A percentile compares a stretch with the other conserved stretches of the same genome.
Evolutionary conservation across 2,113 vertebrate genomes (phyloP).

Genomic region (Corythornis cristatus): DNA sequence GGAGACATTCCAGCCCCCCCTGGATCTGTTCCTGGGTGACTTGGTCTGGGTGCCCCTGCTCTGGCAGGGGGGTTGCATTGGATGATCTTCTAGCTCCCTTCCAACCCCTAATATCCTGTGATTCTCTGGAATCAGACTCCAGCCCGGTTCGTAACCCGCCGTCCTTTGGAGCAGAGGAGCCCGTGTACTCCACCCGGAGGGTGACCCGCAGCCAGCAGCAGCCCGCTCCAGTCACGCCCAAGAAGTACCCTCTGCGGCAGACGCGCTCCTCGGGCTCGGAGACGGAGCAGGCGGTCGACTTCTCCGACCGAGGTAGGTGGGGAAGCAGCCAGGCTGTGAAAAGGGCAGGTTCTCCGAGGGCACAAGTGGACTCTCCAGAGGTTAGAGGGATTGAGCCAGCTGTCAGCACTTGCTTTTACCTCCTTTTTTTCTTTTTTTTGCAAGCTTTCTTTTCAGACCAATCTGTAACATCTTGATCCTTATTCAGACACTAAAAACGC

Average conservation of each 20-base stretch:
- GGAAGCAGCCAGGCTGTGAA: background rate
- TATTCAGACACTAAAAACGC: conserved; percentile 86
- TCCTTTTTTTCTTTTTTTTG: background rate
- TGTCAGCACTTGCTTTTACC: background rate
- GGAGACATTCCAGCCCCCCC: too few species aligned
- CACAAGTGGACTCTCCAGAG: background rate
- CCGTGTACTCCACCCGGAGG: conserved; percentile 86
- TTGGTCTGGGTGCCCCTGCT: too few species aligned
- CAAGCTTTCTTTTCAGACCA: conserved; percentile 1
- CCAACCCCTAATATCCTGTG: too few species aligned
- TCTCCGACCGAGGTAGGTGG: conserved; percentile 85
- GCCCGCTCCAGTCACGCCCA: conserved; percentile 85
- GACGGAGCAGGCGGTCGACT: conserved; percentile 86
- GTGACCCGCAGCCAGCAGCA: conserved; percentile 95
- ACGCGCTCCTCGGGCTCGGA: conserved; percentile 93
- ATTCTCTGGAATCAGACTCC: conserved; percentile 74
- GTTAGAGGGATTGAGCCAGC: background rate
- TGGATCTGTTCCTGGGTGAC: too few species aligned
- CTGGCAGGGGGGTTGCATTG: too few species aligned
- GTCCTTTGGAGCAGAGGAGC: conserved; percentile 83
- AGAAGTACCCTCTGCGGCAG: conserved; percentile 92
- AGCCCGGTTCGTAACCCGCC: conserved; percentile 82
- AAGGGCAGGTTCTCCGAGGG: background rate
- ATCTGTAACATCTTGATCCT: conserved; percentile 20
- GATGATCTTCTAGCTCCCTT: too few species aligned